These are phyloP conservation scores for Drosophila santomea DNA, from an alignment of 1,140 invertebrate species.

Conservation along the genomic window DNA sequence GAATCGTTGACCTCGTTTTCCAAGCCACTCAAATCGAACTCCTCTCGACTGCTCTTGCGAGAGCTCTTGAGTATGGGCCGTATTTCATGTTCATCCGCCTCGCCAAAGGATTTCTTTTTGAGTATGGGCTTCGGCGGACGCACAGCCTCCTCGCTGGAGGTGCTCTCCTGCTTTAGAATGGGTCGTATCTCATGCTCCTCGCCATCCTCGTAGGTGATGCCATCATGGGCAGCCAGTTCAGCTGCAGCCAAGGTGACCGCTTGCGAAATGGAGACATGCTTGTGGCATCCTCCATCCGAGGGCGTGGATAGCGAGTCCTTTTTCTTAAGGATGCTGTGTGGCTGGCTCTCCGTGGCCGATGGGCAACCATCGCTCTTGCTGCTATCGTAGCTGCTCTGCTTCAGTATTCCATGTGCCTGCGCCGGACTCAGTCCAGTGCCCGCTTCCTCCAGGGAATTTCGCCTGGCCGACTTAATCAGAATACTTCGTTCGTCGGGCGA, in stretches of 20 bases:
- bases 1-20: constrained; percentile 40
- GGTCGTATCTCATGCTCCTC: constrained; percentile 88
- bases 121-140: constrained; percentile 90
- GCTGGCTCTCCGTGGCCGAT: constrained; percentile 87
- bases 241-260: constrained; percentile 89
- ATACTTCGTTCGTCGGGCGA: constrained; percentile 83
- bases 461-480: constrained; percentile 84
- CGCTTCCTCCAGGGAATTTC: constrained; percentile 84
- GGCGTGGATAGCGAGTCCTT: constrained; percentile 87
- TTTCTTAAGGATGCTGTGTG: constrained; percentile 91
- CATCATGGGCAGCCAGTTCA: constrained; percentile 72
- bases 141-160: constrained; percentile 64
- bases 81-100: constrained; percentile 89
- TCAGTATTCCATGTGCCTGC: constrained; percentile 88
- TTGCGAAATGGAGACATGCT: constrained; percentile 89
- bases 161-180: constrained; percentile 88
- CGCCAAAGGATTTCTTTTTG: constrained; percentile 93
- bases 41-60: constrained; percentile 87
- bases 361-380: constrained; percentile 86
- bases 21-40: constrained; percentile 64
- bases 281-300: constrained; percentile 84
- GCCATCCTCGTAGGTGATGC: constrained; percentile 57
- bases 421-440: constrained; percentile 48
- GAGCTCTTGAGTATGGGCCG: constrained; percentile 91
- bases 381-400: constrained; percentile 87